Evolutionary conservation across 2,888 invertebrate genomes (phyloP), one percentile per base, ranked within the genome.

Genomic region (Rhopalosiphum nymphaeae): DNA sequence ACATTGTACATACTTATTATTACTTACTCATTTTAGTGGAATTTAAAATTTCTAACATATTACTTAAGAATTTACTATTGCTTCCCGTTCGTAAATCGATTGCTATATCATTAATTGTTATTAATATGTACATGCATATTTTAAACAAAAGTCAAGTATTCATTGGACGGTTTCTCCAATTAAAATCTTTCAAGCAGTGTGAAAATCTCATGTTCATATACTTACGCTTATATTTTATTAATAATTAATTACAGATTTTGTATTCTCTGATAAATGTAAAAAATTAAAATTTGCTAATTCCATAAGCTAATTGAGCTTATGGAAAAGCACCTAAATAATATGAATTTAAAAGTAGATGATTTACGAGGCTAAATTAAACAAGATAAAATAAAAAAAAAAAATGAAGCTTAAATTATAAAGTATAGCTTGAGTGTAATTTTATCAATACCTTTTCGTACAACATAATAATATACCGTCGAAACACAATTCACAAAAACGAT

Each of bases 401-500:
- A 9, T 78, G 21, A 78, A 78, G 10, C 36, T 78, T 21, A 21
- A 36, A 36, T 25, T 36, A 36, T 21, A 36, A 78, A 78, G 21
- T 36, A 9, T 78, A 36, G 78, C 78, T 78, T 36, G 9, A 36
- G 36, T 36, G 36, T 21, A 78, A 7, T 16, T 21, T 36, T 29
- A 78, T 78, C 78, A 36, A 78, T 78, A 67, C n/a, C 3, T n/a
- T 78, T 78, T 78, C 21, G 21, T 78, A 36, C 21, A 78, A 4
- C 5, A 36, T 36, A 78, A 78, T 78, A 78, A 78, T 78, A 36
- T 36, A 78, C 7, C 36, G 53, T 25, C 87, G 87, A 16, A 88
- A n/a, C 67, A 67, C 78, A 78, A 78, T 78, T 9, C 78, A 78
- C 78, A 78, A 78, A 78, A 78, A 21, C 78, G 78, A 78, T 78